Evolutionary conservation across 2,888 invertebrate species (phyloP), one percentile per base, ranked within the genome.

Genomic region (Cordylochernes scorpioides): DNA sequence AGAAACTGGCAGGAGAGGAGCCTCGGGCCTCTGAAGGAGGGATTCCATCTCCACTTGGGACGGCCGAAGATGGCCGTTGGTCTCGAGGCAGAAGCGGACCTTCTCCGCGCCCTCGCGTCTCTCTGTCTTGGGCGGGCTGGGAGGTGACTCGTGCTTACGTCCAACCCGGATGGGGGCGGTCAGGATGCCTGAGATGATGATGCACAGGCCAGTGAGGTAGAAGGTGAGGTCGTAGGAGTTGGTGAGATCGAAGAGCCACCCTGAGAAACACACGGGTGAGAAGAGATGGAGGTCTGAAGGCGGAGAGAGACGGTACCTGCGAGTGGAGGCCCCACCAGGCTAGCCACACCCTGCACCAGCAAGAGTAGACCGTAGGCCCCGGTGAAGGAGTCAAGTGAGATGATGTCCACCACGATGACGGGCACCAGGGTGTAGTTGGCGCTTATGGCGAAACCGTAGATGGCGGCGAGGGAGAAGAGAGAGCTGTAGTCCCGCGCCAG

Each of bases 391-490:
- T 80, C 77, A 42, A 84, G 52, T 10, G 77, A 72, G 40, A 82
- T 73, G 44, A 78, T 63, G 49, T 82, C 71, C 33, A 82, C 78
- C 32, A 84, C 61, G 39, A 86, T 77, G 46, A 82, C 77, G 47
- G 75, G 73, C 15, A 80, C 78, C 24, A 86, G 62, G 3, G 78
- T 71, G 57, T 82, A 84, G 58, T 84, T 84, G 34, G 78, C 82
- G 13, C 78, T 75, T 44, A 84, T 77, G 53, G 73, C 70, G 39
- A 78, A 67, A 1, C 84, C 84, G 58, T 78, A 86, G 16, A 67
- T 62, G 9, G 71, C 74, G 15, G 71, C 60, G 7, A 42, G 27
- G n/a, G 63, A 50, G 31, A 65, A 65, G 25, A 74, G 55, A 4
- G 59, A 54, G 29, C 52, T 48, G 53, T 69, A 72, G 38, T 51